Base-by-base conservation (phyloP, 1,140 invertebrate species). In the Kradibia gibbosae region DNA sequence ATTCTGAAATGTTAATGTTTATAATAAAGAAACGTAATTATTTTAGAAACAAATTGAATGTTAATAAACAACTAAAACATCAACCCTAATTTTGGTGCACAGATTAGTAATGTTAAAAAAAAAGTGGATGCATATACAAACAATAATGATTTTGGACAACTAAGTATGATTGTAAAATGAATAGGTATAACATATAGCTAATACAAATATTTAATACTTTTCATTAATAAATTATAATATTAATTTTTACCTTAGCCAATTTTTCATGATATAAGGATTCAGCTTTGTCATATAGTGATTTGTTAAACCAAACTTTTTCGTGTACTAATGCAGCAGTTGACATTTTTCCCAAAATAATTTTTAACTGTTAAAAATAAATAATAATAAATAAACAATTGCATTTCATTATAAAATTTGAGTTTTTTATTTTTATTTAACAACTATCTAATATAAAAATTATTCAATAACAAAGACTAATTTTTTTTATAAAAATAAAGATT, bases 291-390 rank as follows among this genome's bases (percentile, higher is more conserved):
- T 90, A 93, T 28, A 88, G 86, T 75, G 89, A 88, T 84, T 93
- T 92, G 22, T 92, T 90, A 67, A 90, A 86, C 93, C 93, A 93
- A 31, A 93, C 86, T 81, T 88, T 90, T 83, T 93, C 92, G 65
- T 88, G 86, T 77, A 88, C 83, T 67, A 92, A 83, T 82, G 88
- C 86, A 78, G 83, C 81, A 71, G 82, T 65, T 48, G 86, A 83
- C 89, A 88, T 89, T 82, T 85, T 88, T 85, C 78, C 34, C 42
- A 42, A 22, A 73, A 81, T 83, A 57, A 36, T 45, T 62, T 25
- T 80, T 13, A 36, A 45, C 67, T 28, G n/a, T 70, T 78, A 78
- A 76, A 67, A 82, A 78, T 25, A 55, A 53, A 48, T 53, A 34
- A 50, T 45, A 13, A 45, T 45, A 8, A 45, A 45, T n/a, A n/a